Evolutionary conservation across 2,888 invertebrate species (phyloP).

Genomic region (Zhengitettix transpicula): DNA sequence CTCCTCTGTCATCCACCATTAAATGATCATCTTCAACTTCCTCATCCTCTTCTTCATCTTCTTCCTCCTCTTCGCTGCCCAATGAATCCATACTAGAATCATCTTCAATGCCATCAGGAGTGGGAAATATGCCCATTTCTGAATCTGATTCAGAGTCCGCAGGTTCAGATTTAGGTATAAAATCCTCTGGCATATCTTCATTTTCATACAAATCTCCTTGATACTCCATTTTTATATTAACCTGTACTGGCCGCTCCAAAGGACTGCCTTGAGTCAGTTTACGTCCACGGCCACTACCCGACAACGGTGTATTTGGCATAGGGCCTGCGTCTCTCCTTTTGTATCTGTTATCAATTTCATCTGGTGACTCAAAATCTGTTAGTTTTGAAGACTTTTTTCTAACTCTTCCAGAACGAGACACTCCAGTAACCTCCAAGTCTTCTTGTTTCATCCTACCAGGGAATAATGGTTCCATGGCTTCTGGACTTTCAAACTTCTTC

Average conservation of each 20-base stretch:
- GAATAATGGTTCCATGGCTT: too few species aligned
- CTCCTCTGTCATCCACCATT: slow-evolving; percentile 26
- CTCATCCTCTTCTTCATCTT: slow-evolving; percentile 16
- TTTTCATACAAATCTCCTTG: neutral
- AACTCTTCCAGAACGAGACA: slow-evolving; percentile 78
- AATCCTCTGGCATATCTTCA: slow-evolving; percentile 8
- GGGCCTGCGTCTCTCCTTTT: slow-evolving; percentile 25
- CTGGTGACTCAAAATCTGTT: slow-evolving; percentile 82
- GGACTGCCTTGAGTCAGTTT: neutral
- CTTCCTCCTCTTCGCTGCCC: neutral
- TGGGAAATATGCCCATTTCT: slow-evolving; percentile 14
- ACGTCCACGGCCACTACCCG: neutral
- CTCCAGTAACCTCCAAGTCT: slow-evolving; percentile 53
- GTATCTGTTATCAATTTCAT: slow-evolving; percentile 57
- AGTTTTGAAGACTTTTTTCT: slow-evolving; percentile 90
- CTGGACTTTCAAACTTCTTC: too few species aligned
- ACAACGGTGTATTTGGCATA: neutral
- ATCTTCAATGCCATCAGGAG: slow-evolving; percentile 17
- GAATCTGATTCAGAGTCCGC: slow-evolving; percentile 15
- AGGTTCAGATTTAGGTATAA: slow-evolving; percentile 3
- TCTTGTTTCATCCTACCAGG: neutral
- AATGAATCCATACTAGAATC: slow-evolving; percentile 32
- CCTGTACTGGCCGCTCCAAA: neutral
- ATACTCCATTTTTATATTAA: neutral
- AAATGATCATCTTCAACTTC: slow-evolving; percentile 16